These are phyloP conservation scores for Rhyacophila brunnea DNA, from an alignment of 1,140 invertebrate species.

Conservation along the genomic window DNA sequence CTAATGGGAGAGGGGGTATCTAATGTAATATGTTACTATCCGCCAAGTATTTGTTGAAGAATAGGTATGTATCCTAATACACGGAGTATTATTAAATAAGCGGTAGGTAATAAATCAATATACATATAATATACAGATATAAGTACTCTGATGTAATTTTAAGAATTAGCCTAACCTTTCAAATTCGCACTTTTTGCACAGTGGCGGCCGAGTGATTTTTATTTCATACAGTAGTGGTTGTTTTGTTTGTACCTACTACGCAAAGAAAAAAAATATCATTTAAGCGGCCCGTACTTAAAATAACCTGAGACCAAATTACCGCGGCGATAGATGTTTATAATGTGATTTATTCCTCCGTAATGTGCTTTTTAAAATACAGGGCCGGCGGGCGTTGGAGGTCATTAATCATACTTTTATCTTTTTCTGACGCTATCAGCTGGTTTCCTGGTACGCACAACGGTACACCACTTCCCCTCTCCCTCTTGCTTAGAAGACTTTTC, in stretches of 20 bases:
- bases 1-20: too few relatives aligned
- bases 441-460: constrained; percentile 21
- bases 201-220: too few relatives aligned
- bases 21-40: too few relatives aligned
- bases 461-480: not conserved
- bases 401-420: constrained; percentile 58
- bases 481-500: not conserved
- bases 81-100: too few relatives aligned
- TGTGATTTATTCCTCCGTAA: constrained; percentile 34
- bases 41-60: too few relatives aligned
- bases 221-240: not conserved
- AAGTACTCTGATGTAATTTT: too few relatives aligned
- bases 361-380: constrained; percentile 32
- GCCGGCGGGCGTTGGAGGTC: constrained; percentile 14
- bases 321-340: constrained; percentile 31
- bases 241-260: constrained; percentile 7
- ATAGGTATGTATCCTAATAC: too few relatives aligned
- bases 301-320: constrained; percentile 33
- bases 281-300: constrained; percentile 14
- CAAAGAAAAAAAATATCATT: constrained; percentile 15
- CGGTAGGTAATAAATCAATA: too few relatives aligned
- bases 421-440: constrained; percentile 55
- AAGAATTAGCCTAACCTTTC: not conserved
- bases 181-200: too few relatives aligned
- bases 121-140: too few relatives aligned